These are phyloP conservation scores for Oophaga sylvatica DNA, from an alignment of 2,797 vertebrate species.

Conservation along the genomic window DNA sequence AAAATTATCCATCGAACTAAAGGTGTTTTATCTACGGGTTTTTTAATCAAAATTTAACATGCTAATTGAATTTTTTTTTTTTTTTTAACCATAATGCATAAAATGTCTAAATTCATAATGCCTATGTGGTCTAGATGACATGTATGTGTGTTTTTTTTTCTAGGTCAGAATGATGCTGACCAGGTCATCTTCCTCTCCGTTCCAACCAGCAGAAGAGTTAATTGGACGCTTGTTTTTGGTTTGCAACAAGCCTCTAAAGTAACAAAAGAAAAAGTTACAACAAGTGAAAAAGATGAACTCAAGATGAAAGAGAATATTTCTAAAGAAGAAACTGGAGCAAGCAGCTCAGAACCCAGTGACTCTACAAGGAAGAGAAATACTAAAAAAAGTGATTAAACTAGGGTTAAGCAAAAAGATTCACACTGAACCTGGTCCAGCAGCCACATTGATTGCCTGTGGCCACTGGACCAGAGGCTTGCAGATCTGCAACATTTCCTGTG, in stretches of 20 bases:
- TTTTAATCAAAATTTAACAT: no score
- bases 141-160: not conserved
- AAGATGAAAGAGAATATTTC: constrained; percentile 54
- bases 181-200: constrained; percentile 75
- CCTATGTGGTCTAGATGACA: not conserved
- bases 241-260: constrained; percentile 63
- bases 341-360: constrained; percentile 48
- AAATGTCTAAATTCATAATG: not conserved
- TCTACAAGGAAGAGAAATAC: constrained; percentile 65
- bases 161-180: constrained; percentile 88
- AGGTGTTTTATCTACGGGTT: no score
- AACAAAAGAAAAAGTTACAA: constrained; percentile 66
- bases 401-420: no score
- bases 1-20: no score
- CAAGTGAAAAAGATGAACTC: constrained; percentile 64
- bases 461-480: no score
- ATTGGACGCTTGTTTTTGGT: constrained; percentile 82
- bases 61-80: no score
- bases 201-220: constrained; percentile 79
- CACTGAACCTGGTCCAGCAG: no score
- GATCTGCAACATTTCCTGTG: no score
- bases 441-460: no score
- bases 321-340: constrained; percentile 8
- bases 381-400: constrained; percentile 73
- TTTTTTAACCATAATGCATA: not conserved